Evolutionary conservation across 2,888 invertebrate species (phyloP).

Genomic region (Cremastinae sp.): DNA sequence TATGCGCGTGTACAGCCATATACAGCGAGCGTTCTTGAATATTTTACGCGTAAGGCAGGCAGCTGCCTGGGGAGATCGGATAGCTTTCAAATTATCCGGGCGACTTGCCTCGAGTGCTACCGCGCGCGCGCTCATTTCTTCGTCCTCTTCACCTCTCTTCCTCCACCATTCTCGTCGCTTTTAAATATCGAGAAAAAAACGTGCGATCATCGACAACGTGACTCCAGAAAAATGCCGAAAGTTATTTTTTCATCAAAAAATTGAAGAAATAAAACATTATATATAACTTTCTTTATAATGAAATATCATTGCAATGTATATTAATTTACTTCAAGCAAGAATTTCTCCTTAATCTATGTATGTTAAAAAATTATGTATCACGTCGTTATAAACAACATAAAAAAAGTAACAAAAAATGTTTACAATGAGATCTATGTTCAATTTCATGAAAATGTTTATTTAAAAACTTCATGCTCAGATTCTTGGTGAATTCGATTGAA

Average conservation of each 20-base stretch:
- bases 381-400: background rate
- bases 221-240: conserved; percentile 3
- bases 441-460: too few species aligned
- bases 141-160: conserved; percentile 48
- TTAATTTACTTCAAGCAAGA: too few species aligned
- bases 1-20: conserved; percentile 44
- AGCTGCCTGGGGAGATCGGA: conserved; percentile 78
- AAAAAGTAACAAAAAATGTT: too few species aligned
- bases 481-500: too few species aligned
- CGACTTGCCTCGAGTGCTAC: conserved; percentile 77
- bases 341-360: too few species aligned
- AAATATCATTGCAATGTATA: too few species aligned
- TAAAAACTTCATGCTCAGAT: too few species aligned
- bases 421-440: too few species aligned
- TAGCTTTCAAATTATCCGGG: conserved; percentile 80
- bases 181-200: conserved; percentile 14
- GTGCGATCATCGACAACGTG: conserved; percentile 29
- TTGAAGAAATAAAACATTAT: too few species aligned
- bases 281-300: too few species aligned
- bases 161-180: conserved; percentile 44
- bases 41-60: conserved; percentile 80
- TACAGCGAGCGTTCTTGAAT: conserved; percentile 72
- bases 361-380: background rate
- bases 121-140: conserved; percentile 58
- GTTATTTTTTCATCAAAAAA: conserved; percentile 11